A percentile compares a stretch with the other conserved stretches of the same genome.
phyloP scores from a whole-genome alignment of 64 coral and sea anemone species.

The Pocillopora verrucosa region DNA sequence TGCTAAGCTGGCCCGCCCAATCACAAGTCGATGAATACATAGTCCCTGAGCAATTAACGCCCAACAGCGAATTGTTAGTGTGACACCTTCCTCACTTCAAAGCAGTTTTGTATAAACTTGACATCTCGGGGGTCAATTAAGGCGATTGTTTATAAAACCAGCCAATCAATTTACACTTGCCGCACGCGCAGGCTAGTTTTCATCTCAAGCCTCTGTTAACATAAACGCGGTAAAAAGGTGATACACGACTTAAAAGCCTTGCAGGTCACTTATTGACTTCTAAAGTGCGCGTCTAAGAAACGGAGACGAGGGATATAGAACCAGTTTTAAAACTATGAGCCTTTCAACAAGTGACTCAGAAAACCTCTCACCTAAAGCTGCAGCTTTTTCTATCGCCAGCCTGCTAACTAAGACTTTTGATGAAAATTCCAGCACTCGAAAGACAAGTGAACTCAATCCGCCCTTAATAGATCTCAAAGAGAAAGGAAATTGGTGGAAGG shows the following conservation, averaged over 20 bases:
- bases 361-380: slow-evolving; percentile 78
- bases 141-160: slow-evolving; percentile 75
- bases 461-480: not conserved
- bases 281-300: not conserved
- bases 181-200: slow-evolving; percentile 56
- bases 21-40: slow-evolving; percentile 22
- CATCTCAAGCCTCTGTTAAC: slow-evolving; percentile 16
- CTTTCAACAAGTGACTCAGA: slow-evolving; percentile 26
- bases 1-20: slow-evolving; percentile 18
- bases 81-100: slow-evolving; percentile 45
- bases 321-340: slow-evolving; percentile 24
- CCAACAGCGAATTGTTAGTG: slow-evolving; percentile 20
- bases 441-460: slow-evolving; percentile 45
- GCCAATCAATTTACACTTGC: slow-evolving; percentile 92
- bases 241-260: slow-evolving; percentile 35
- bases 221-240: slow-evolving; percentile 62
- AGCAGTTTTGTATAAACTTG: slow-evolving; percentile 63
- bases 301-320: not conserved
- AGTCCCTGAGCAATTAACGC: slow-evolving; percentile 38
- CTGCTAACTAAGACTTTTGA: slow-evolving; percentile 45
- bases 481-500: slow-evolving; percentile 25
- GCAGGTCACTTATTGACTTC: slow-evolving; percentile 22
- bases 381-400: slow-evolving; percentile 84
- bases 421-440: slow-evolving; percentile 29
- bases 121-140: slow-evolving; percentile 76